A percentile compares a stretch with the other conserved stretches of the same genome.
These are phyloP conservation scores for Aleiodes alternator DNA, from an alignment of 2,888 invertebrate species.

Conservation along the genomic window DNA sequence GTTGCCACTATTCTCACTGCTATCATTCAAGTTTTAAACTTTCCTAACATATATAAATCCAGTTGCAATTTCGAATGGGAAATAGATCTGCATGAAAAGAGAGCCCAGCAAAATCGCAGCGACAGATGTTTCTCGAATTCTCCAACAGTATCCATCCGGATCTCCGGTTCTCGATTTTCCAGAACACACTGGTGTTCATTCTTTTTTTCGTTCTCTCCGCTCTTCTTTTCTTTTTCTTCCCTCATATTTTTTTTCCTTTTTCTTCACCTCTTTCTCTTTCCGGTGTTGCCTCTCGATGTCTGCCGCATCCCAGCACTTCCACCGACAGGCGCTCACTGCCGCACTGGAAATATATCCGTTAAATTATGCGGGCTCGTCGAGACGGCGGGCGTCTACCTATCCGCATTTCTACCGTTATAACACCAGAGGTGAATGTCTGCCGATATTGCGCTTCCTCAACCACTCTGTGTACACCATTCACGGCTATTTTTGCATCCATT, in stretches of 20 bases:
- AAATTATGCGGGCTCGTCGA: slow-evolving; percentile 46
- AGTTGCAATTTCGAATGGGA: slow-evolving; percentile 9
- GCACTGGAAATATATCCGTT: slow-evolving; percentile 47
- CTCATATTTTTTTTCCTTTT: slow-evolving; percentile 2
- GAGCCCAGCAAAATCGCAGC: slow-evolving; percentile 15
- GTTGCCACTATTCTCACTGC: slow-evolving; percentile 8
- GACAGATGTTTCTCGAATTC: slow-evolving; percentile 46
- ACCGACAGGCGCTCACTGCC: slow-evolving; percentile 43
- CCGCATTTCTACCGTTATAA: slow-evolving; percentile 22
- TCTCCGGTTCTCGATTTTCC: slow-evolving; percentile 38
- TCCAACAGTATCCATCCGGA: slow-evolving; percentile 25
- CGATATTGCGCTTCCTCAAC: slow-evolving; percentile 35
- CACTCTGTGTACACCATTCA: slow-evolving; percentile 14
- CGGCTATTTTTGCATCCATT: slow-evolving; percentile 27
- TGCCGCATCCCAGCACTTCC: slow-evolving; percentile 20
- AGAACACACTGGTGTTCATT: background rate
- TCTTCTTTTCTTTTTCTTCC: background rate
- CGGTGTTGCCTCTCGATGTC: slow-evolving; percentile 29
- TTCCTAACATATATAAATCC: slow-evolving; percentile 24
- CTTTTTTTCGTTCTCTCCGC: background rate
- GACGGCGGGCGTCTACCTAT: slow-evolving; percentile 40
- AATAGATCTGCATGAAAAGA: slow-evolving; percentile 29
- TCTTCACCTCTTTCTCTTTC: background rate
- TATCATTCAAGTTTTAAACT: slow-evolving; percentile 32
- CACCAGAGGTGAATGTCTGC: slow-evolving; percentile 41